These are phyloP conservation scores for Sceloporus tristichus DNA, from an alignment of 2,113 vertebrate genomes.

Conservation along the genomic window DNA sequence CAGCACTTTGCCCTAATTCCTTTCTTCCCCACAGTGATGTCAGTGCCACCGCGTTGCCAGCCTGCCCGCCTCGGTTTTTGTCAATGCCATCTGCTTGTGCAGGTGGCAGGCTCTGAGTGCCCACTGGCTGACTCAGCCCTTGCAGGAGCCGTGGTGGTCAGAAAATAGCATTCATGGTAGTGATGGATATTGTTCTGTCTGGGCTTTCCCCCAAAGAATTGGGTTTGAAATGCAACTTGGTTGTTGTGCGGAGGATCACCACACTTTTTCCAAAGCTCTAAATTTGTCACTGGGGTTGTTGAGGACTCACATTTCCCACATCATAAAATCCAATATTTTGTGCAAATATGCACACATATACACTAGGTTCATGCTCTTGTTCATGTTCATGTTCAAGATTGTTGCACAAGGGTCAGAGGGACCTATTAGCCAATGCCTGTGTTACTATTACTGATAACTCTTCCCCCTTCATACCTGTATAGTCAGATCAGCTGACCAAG, in stretches of 20 bases:
- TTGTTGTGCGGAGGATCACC: background rate
- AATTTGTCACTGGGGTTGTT: background rate
- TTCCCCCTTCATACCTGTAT: no score
- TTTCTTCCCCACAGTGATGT: no score
- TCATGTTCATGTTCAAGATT: no score
- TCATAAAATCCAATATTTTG: no score
- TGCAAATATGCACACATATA: no score
- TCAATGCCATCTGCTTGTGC: background rate
- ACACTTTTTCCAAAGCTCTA: background rate
- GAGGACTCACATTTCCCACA: background rate
- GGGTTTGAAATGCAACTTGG: background rate
- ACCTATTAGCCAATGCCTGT: background rate
- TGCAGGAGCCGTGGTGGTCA: background rate
- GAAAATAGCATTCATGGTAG: background rate
- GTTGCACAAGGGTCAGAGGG: no score
- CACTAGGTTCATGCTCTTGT: no score
- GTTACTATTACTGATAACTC: no score
- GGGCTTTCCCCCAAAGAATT: background rate
- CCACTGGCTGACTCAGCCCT: conserved; percentile 1
- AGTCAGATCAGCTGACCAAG: no score
- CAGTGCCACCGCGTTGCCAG: no score
- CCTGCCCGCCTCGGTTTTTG: background rate
- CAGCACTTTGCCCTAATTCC: background rate
- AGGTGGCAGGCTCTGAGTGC: background rate
- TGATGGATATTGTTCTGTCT: background rate